These are phyloP conservation scores for Drosophila lacertosa DNA, from an alignment of 1,140 invertebrate species.

Conservation along the genomic window DNA sequence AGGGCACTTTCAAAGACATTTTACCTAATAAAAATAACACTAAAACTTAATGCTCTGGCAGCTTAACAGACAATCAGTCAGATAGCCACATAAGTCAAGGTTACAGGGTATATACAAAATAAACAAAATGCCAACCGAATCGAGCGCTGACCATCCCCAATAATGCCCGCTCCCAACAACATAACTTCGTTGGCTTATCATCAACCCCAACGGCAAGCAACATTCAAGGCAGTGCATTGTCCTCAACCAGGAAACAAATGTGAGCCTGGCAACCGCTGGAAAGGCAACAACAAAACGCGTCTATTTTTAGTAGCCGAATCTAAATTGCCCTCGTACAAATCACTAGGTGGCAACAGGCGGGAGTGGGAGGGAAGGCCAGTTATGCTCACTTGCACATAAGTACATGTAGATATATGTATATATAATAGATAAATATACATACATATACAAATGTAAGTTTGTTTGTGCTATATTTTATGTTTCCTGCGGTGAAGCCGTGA, in stretches of 20 bases:
- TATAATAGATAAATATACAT: too few relatives aligned
- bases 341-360: conserved; percentile 8
- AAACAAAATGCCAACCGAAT: conserved; percentile 38
- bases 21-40: not conserved
- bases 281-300: conserved; percentile 42
- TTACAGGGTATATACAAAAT: conserved; percentile 23
- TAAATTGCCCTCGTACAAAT: conserved; percentile 47
- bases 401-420: not conserved
- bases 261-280: conserved; percentile 55
- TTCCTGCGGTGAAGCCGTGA: conserved; percentile 5
- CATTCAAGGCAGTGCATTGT: conserved; percentile 79
- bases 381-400: conserved; percentile 24
- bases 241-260: conserved; percentile 61
- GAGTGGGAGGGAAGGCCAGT: conserved; percentile 23
- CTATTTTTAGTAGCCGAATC: conserved; percentile 65
- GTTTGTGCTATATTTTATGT: conserved; percentile 3
- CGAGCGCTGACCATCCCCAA: conserved; percentile 45
- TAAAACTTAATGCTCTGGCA: too few relatives aligned
- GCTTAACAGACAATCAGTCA: not conserved
- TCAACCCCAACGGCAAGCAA: conserved; percentile 15
- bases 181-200: not conserved
- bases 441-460: not conserved
- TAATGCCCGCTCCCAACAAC: conserved; percentile 4
- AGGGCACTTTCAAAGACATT: too few relatives aligned
- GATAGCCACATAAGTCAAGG: not conserved